Evolutionary conservation across 2,888 invertebrate species (phyloP).

Genomic region (Alcis repandata): DNA sequence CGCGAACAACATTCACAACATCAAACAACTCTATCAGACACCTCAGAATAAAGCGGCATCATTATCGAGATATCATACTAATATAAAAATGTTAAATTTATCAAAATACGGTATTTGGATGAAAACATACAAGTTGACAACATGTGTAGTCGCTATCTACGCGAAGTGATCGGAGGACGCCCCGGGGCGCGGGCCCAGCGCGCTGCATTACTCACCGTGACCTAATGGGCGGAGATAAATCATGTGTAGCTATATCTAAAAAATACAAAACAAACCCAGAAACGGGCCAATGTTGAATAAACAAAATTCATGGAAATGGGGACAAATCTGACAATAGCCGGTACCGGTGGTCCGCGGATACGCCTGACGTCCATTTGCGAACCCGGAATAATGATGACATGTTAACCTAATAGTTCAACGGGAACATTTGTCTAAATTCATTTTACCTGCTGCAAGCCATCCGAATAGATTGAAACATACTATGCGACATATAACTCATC

Average conservation of each 20-base stretch:
- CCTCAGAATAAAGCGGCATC: constrained; percentile 73
- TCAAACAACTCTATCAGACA: constrained; percentile 73
- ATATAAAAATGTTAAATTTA: constrained; percentile 80
- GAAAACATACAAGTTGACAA: constrained; percentile 86
- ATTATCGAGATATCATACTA: constrained; percentile 80
- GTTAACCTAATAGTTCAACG: constrained; percentile 32
- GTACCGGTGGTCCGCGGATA: constrained; percentile 73
- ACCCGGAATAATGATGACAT: constrained; percentile 59
- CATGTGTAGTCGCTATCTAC: constrained; percentile 83
- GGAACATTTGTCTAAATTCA: constrained; percentile 12
- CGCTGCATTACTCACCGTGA: constrained; percentile 82
- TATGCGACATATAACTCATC: no score
- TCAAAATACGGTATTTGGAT: constrained; percentile 82
- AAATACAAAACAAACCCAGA: constrained; percentile 74
- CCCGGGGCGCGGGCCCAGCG: constrained; percentile 74
- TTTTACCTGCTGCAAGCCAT: not conserved
- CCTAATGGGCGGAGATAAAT: constrained; percentile 85
- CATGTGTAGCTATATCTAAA: constrained; percentile 74
- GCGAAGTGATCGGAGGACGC: constrained; percentile 80
- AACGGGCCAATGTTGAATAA: constrained; percentile 80
- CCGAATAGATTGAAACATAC: not conserved
- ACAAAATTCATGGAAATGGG: constrained; percentile 85
- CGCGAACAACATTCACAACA: constrained; percentile 45
- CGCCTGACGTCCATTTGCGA: constrained; percentile 65
- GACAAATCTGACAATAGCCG: constrained; percentile 80